Conservation (phyloP, 2,797 vertebrate genomes). For the Eospalax fontanierii region DNA sequence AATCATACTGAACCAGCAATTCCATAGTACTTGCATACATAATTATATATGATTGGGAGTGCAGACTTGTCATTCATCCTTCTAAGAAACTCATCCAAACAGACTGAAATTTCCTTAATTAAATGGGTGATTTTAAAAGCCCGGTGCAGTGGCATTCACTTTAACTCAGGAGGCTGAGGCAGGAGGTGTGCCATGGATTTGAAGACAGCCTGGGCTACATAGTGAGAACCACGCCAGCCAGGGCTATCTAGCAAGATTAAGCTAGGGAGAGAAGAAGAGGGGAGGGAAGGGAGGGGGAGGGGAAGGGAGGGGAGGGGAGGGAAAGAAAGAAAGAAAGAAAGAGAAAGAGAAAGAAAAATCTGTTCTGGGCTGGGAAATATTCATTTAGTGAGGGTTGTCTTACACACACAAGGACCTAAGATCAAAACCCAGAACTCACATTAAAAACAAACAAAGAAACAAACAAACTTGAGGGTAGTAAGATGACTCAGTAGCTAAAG, state of each 20-base stretch:
- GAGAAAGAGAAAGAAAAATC: no score
- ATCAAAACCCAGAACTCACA: background rate
- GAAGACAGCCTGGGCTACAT: background rate
- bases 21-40: background rate
- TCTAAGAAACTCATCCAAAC: slow-evolving; percentile 43
- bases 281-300: background rate
- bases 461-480: background rate
- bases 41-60: background rate
- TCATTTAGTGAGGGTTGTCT: background rate
- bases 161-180: background rate
- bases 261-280: background rate
- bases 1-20: slow-evolving; percentile 1
- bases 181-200: background rate
- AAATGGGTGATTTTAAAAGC: slow-evolving; percentile 25
- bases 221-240: background rate
- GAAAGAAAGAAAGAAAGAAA: no score
- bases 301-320: no score
- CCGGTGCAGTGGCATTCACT: background rate
- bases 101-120: background rate
- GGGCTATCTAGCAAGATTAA: background rate
- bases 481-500: no score
- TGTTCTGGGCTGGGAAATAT: no score
- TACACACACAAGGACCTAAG: background rate
- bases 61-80: background rate
- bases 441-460: background rate